These are phyloP conservation scores for Bradynema listronoti DNA, from an alignment of 1,140 invertebrate species.

Conservation along the genomic window DNA sequence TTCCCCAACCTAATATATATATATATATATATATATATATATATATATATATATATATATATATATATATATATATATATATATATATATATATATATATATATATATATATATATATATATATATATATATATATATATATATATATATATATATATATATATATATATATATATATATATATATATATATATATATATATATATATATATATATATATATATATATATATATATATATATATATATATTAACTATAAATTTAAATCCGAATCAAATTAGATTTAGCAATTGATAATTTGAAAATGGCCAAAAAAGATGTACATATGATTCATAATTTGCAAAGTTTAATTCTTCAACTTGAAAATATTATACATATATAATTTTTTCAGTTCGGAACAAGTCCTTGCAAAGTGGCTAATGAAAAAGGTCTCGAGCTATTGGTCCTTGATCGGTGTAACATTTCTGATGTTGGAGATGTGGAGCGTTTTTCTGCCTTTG, in stretches of 20 bases:
- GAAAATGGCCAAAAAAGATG: background rate
- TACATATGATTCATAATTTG: background rate
- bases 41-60: no score
- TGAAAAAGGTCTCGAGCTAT: conserved; percentile 18
- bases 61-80: no score
- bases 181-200: no score
- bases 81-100: no score
- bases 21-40: no score
- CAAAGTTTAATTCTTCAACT: background rate
- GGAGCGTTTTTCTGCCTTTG: conserved; percentile 12
- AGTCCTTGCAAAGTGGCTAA: conserved; percentile 26
- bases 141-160: no score
- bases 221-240: background rate
- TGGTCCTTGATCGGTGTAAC: conserved; percentile 22
- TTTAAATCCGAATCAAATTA: background rate
- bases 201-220: background rate
- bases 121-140: no score
- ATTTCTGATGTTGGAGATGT: conserved; percentile 17
- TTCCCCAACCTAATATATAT: no score
- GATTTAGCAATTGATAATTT: background rate
- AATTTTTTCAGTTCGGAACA: conserved; percentile 29
- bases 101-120: no score
- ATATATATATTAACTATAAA: background rate
- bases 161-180: no score
- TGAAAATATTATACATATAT: conserved; percentile 1